Conservation (phyloP, 2,113 vertebrate species). For the Ammodramus savannarum region DNA sequence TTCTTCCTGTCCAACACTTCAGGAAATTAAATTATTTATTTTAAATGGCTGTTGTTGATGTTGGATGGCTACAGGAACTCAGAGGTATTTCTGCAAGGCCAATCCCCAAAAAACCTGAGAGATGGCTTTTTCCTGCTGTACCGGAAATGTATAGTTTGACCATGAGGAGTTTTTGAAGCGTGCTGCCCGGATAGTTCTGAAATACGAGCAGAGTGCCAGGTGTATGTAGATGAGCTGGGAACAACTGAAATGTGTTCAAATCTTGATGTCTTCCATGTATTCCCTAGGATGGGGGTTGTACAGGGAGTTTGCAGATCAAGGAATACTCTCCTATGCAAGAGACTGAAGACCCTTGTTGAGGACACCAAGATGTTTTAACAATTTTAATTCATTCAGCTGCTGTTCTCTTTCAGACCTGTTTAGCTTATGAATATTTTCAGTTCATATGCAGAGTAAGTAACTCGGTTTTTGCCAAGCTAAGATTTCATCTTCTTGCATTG, state of each 20-base stretch:
- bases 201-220: background rate
- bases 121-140: background rate
- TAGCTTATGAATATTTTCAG: background rate
- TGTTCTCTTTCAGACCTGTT: background rate
- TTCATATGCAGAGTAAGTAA: background rate
- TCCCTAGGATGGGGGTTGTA: background rate
- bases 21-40: conserved; percentile 16
- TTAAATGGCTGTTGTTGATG: background rate
- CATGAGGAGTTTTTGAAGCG: background rate
- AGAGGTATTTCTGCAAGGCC: background rate
- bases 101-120: background rate
- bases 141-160: background rate
- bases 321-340: background rate
- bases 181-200: background rate
- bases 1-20: background rate
- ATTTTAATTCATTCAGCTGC: background rate
- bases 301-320: background rate
- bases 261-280: background rate
- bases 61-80: background rate
- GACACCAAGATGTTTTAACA: background rate
- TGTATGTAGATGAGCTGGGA: background rate
- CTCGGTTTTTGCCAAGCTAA: background rate
- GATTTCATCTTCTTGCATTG: background rate
- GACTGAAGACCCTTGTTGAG: background rate
- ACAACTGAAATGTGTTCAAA: background rate